phyloP scores from a whole-genome alignment of 2,113 vertebrate species.

The Bubo scandiacus region DNA sequence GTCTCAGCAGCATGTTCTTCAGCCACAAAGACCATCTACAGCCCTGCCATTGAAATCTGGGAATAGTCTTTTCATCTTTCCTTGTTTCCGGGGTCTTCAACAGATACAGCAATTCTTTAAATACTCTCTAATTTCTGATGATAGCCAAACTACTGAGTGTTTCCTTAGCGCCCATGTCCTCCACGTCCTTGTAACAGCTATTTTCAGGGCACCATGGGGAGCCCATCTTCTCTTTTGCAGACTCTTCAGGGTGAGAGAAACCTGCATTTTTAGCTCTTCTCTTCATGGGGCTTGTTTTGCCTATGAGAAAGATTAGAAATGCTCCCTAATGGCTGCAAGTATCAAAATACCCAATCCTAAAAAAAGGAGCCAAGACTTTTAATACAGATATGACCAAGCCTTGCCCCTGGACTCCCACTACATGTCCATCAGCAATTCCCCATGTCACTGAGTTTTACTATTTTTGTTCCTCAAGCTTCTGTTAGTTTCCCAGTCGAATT shows the following conservation, averaged over 20 bases:
- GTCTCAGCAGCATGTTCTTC: neutral
- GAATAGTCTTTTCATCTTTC: neutral
- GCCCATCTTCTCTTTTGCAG: neutral
- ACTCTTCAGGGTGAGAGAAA: neutral
- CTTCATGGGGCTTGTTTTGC: neutral
- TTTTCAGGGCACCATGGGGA: neutral
- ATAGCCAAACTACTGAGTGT: rapidly evolving
- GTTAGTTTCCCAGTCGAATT: neutral
- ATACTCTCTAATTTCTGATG: neutral
- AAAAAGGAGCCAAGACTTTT: neutral
- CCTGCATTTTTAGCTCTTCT: neutral
- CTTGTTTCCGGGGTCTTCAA: neutral
- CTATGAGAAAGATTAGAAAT: neutral
- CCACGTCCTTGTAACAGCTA: neutral
- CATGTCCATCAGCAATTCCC: neutral
- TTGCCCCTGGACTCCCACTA: neutral
- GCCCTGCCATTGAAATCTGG: neutral
- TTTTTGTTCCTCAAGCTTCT: neutral
- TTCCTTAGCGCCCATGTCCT: neutral
- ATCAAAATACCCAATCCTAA: neutral
- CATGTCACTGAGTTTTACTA: neutral
- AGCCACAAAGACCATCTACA: neutral
- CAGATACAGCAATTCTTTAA: neutral
- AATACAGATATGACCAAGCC: neutral
- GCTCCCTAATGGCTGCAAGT: neutral